Conservation (phyloP, 1,140 invertebrate genomes). For the Temnothorax nylanderi region DNA sequence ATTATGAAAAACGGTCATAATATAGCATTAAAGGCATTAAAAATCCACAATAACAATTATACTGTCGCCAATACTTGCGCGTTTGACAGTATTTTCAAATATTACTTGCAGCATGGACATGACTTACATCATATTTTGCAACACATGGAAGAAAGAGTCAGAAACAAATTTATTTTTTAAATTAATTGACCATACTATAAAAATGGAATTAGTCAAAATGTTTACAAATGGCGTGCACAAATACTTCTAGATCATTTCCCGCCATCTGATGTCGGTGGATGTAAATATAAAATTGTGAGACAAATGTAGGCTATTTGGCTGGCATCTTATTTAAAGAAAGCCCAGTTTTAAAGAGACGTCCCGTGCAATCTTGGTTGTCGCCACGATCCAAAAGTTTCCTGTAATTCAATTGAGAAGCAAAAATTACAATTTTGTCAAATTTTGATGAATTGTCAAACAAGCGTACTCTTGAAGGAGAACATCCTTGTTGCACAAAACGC, state of each 20-base stretch:
- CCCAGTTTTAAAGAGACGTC: neutral
- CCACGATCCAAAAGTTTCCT: neutral
- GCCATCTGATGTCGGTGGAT: neutral
- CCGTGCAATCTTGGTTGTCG: neutral
- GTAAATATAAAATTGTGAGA: neutral
- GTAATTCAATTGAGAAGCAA: neutral
- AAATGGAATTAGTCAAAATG: neutral
- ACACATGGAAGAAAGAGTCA: neutral
- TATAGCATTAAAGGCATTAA: neutral
- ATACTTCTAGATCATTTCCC: neutral
- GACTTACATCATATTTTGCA: neutral
- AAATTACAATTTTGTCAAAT: neutral
- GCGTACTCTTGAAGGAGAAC: neutral
- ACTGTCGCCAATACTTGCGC: neutral
- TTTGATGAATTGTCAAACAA: neutral
- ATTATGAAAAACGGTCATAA: neutral
- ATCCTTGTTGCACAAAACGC: neutral
- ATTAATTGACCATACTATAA: neutral
- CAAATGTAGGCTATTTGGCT: slow-evolving; percentile 8
- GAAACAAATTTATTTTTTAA: slow-evolving; percentile 8
- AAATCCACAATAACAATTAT: neutral
- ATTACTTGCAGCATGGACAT: slow-evolving; percentile 2
- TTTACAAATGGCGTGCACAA: neutral
- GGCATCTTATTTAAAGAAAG: neutral
- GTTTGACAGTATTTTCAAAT: slow-evolving; percentile 24